Evolutionary conservation across 2,888 invertebrate species (phyloP).

Genomic region (Dusona sp.): DNA sequence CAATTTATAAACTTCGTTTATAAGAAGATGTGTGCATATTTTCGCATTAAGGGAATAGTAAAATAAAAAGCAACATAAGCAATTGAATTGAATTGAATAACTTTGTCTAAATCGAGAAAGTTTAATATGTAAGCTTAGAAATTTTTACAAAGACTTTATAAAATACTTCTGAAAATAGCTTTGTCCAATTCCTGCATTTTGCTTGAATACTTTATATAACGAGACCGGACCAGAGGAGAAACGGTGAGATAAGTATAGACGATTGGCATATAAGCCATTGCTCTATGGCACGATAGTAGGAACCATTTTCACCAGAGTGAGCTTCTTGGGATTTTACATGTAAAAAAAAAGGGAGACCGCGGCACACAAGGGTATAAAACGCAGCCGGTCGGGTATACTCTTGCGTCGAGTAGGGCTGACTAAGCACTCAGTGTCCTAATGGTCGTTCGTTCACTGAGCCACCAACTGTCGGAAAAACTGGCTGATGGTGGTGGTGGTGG

Average conservation of each 20-base stretch:
- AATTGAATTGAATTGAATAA: neutral
- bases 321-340: neutral
- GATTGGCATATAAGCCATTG: constrained; percentile 1
- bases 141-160: neutral
- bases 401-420: constrained; percentile 77
- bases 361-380: constrained; percentile 73
- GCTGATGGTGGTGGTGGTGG: neutral
- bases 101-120: neutral
- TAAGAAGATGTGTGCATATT: neutral
- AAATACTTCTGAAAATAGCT: neutral
- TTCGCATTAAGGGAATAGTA: neutral
- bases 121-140: neutral
- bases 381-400: constrained; percentile 73
- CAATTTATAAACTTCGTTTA: neutral
- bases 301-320: constrained; percentile 10
- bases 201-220: neutral
- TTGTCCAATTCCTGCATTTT: constrained; percentile 1
- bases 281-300: neutral
- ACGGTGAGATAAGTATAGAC: neutral
- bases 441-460: constrained; percentile 74
- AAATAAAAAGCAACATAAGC: neutral
- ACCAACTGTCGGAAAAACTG: constrained; percentile 17
- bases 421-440: constrained; percentile 76
- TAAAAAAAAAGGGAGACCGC: constrained; percentile 52
- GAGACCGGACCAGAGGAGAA: neutral